Evolutionary conservation across 2,113 vertebrate genomes (phyloP).

Genomic region (Silurus glanis): DNA sequence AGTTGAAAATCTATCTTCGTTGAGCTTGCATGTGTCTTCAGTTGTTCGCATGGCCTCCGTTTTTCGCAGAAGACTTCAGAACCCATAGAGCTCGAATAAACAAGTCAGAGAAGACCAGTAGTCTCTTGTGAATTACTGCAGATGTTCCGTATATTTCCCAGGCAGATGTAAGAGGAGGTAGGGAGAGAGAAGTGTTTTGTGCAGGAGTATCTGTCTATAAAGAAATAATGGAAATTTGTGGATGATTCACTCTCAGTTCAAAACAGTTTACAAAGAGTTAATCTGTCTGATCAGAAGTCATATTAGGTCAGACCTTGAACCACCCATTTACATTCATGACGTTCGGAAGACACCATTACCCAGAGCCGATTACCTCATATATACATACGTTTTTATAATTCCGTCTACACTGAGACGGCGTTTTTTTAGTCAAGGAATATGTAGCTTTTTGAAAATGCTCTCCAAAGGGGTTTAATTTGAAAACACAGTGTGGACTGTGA

Average conservation of each 20-base stretch:
- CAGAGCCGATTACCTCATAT: too few species aligned
- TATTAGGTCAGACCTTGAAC: not conserved
- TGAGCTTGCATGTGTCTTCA: not conserved
- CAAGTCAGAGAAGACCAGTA: constrained; percentile 55
- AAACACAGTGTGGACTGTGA: too few species aligned
- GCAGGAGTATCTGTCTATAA: constrained; percentile 42
- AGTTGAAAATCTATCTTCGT: not conserved
- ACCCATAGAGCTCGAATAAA: constrained; percentile 45
- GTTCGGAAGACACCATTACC: too few species aligned
- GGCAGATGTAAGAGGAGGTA: constrained; percentile 45
- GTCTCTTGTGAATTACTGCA: constrained; percentile 52
- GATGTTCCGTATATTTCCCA: constrained; percentile 57
- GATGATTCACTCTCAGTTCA: not conserved
- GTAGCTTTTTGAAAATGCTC: too few species aligned
- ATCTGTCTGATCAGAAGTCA: not conserved
- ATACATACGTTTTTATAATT: too few species aligned
- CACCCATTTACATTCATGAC: not conserved
- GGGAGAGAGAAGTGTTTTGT: not conserved
- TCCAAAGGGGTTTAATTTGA: too few species aligned
- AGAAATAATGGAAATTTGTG: not conserved
- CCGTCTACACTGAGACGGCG: too few species aligned
- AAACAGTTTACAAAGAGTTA: not conserved
- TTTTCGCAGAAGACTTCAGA: not conserved
- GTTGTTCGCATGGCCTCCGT: not conserved
- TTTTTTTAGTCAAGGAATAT: too few species aligned